These are phyloP conservation scores for Styela clava DNA, from an alignment of 23 tunicate species.

Conservation along the genomic window DNA sequence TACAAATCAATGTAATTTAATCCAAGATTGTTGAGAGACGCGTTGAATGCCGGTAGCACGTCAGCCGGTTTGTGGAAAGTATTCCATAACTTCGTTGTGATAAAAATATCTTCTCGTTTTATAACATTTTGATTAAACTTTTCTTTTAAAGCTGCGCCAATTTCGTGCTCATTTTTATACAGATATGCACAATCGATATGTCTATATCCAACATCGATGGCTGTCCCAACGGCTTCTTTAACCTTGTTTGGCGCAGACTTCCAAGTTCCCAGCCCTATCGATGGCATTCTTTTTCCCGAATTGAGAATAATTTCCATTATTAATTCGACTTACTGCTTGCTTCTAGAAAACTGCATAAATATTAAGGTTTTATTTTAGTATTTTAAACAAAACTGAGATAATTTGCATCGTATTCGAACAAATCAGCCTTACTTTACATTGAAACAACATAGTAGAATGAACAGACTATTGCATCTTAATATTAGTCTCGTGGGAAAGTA, in stretches of 20 bases:
- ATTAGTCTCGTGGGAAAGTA: no score
- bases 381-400: no score
- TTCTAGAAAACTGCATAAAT: no score
- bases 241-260: conserved; percentile 12
- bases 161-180: conserved; percentile 1
- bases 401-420: no score
- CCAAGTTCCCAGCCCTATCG: conserved; percentile 38
- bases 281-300: conserved; percentile 16
- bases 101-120: conserved; percentile 24
- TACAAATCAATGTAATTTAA: conserved; percentile 26
- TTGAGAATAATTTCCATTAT: not conserved
- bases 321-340: not conserved
- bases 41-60: conserved; percentile 5
- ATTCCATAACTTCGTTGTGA: conserved; percentile 32
- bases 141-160: conserved; percentile 2
- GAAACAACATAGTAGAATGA: no score
- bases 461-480: no score
- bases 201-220: conserved; percentile 14
- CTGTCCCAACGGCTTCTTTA: not conserved
- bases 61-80: conserved; percentile 20
- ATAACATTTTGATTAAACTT: not conserved
- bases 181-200: conserved; percentile 23
- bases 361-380: no score
- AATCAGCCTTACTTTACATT: no score
- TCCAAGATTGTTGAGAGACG: conserved; percentile 17